phyloP scores from a whole-genome alignment of 2,888 invertebrate species.

The Drosophila hawaiiensis region DNA sequence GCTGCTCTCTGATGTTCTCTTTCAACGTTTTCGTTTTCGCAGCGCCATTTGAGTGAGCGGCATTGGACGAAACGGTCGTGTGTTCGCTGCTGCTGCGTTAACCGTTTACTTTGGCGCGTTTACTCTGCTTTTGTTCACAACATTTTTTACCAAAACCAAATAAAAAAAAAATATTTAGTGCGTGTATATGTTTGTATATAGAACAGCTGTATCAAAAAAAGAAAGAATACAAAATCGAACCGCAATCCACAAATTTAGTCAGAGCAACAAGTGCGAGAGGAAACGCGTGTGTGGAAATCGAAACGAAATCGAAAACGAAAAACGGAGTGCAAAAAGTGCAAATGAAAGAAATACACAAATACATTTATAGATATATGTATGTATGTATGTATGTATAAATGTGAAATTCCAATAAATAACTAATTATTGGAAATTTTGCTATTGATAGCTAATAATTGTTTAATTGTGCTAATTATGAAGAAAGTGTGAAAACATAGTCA shows the following conservation, averaged over 20 bases:
- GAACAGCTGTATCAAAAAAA: constrained; percentile 13
- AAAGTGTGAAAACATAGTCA: constrained; percentile 56
- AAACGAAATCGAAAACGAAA: constrained; percentile 45
- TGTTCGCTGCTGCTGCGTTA: constrained; percentile 31
- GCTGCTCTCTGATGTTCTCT: constrained; percentile 28
- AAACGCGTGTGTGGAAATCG: constrained; percentile 45
- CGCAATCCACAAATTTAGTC: not conserved
- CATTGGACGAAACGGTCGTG: constrained; percentile 72
- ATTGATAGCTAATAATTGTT: constrained; percentile 41
- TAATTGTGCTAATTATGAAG: constrained; percentile 57
- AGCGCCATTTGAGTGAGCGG: constrained; percentile 78
- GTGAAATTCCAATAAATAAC: constrained; percentile 56
- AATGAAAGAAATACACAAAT: constrained; percentile 28
- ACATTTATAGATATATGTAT: constrained; percentile 5
- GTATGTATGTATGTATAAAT: constrained; percentile 18
- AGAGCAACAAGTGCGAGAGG: constrained; percentile 62
- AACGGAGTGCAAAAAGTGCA: constrained; percentile 48
- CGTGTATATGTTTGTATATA: constrained; percentile 22
- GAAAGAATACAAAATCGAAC: constrained; percentile 15
- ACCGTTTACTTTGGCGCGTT: constrained; percentile 27
- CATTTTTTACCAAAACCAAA: constrained; percentile 54
- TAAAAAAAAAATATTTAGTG: constrained; percentile 29
- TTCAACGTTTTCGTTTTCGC: constrained; percentile 32
- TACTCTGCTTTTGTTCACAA: constrained; percentile 28
- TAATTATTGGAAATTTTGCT: constrained; percentile 50